Conservation (phyloP, 2,888 invertebrate species). For the Auanema sp. region DNA sequence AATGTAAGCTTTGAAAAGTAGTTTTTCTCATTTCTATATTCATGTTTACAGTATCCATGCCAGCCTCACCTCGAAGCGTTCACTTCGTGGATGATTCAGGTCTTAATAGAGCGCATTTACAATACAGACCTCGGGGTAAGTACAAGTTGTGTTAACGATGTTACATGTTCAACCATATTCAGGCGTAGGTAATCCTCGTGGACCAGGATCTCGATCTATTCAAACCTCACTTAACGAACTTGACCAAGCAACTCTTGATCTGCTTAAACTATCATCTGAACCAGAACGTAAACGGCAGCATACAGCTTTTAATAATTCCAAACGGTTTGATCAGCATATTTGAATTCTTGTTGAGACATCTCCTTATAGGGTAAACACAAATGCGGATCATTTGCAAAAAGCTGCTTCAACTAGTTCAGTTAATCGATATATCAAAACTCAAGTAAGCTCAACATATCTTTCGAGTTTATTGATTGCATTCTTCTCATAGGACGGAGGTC, state of each 20-base stretch:
- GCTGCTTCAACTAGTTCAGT: conserved; percentile 58
- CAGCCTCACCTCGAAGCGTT: conserved; percentile 40
- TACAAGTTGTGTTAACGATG: conserved; percentile 5
- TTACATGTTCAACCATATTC: conserved; percentile 2
- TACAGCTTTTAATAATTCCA: not conserved
- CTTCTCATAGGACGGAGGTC: conserved; percentile 50
- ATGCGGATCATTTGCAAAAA: conserved; percentile 34
- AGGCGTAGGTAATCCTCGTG: conserved; percentile 20
- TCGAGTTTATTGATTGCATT: too few species aligned
- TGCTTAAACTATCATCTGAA: conserved; percentile 53
- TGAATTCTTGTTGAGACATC: not conserved
- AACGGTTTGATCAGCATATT: conserved; percentile 1
- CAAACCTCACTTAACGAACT: conserved; percentile 40
- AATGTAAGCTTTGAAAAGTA: conserved; percentile 41
- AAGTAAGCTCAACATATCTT: conserved; percentile 20
- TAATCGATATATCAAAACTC: conserved; percentile 38
- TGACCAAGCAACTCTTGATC: conserved; percentile 58
- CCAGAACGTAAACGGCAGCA: conserved; percentile 10
- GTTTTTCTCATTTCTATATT: conserved; percentile 2
- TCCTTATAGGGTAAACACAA: not conserved
- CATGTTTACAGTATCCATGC: conserved; percentile 41
- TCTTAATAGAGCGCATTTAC: conserved; percentile 34
- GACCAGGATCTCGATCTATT: conserved; percentile 35
- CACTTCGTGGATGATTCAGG: conserved; percentile 41
- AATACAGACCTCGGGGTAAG: conserved; percentile 40